Base-by-base conservation (phyloP, 1,140 invertebrate species). In the Drosophila watanabei region DNA sequence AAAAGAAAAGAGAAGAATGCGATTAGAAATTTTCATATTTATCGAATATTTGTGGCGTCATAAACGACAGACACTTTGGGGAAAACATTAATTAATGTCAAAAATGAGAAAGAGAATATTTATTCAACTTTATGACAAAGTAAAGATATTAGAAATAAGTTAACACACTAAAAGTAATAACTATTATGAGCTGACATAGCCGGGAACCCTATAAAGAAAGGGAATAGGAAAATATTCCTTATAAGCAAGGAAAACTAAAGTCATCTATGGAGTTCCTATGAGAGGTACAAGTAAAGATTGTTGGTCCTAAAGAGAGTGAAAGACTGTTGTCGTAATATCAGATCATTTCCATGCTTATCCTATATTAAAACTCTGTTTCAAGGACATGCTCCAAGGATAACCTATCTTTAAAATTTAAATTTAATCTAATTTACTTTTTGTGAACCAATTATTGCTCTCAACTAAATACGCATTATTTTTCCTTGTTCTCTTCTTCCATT, bases 21-120 rank as follows among this genome's bases (percentile, higher is more conserved):
- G 52, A 49, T 72, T 59, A 72, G 52, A 71, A 71, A 72, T 49
- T 72, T 71, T 70, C 65, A 43, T 71, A 72, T 58, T 48, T 58
- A 48, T 59, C 52, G 70, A 71, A 41, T 70, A 41, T 70, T 57
- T 57, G 37, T 11, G 64, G 39, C 33, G 10, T 70, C 48, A 45
- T 48, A 39, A 57, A 37, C 35, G 32, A 24, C 28, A 35, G 33
- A 24, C 16, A 16, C 20, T 33, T 45, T 62, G 14, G 10, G 7
- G 8, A 13, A 33, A 65, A 35, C 35, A 65, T 65, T 41, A 65
- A 45, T 62, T 39, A 14, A 61, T 11, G 30, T 4, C 18, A 14
- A 5, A 18, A 24, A 1, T 5, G 4, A 11, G 8, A 16, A 13
- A 37, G 6, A 7, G 10, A 14, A 18, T 32, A 18, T 28, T 32